A percentile compares a stretch with the other conserved stretches of the same genome.
These are phyloP conservation scores for Sylvietta virens DNA, from an alignment of 2,113 vertebrate genomes.

Conservation along the genomic window DNA sequence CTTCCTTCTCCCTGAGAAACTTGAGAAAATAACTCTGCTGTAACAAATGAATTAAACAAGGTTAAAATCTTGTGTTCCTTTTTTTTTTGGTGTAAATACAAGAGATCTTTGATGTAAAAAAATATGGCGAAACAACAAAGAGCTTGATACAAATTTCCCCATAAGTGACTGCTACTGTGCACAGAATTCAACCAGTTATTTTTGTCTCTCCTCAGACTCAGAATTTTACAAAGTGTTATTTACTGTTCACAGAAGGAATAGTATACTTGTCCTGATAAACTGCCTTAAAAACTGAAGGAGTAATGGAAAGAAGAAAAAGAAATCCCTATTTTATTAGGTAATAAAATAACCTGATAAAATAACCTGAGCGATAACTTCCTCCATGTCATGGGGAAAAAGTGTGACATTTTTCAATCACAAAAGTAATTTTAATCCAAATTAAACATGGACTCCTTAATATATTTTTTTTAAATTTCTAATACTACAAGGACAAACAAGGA, in stretches of 20 bases:
- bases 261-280: not conserved
- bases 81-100: not conserved
- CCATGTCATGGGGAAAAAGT: not conserved
- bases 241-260: not conserved
- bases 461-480: not conserved
- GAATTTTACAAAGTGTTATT: not conserved
- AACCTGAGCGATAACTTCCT: not conserved
- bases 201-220: not conserved
- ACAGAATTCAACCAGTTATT: not conserved
- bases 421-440: not conserved
- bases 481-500: not conserved
- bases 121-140: not conserved
- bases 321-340: not conserved
- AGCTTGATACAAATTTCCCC: not conserved
- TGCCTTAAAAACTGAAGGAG: not conserved
- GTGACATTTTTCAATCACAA: not conserved
- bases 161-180: not conserved
- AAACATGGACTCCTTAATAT: fast-evolving
- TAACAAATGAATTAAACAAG: not conserved
- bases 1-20: not conserved
- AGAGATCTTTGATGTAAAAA: not conserved
- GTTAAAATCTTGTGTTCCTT: not conserved
- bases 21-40: not conserved
- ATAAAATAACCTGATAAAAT: no score
- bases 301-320: not conserved